Evolutionary conservation across 2,888 invertebrate genomes (phyloP), one percentile per base, ranked within the genome.

Genomic region (Machimus rusticus): DNA sequence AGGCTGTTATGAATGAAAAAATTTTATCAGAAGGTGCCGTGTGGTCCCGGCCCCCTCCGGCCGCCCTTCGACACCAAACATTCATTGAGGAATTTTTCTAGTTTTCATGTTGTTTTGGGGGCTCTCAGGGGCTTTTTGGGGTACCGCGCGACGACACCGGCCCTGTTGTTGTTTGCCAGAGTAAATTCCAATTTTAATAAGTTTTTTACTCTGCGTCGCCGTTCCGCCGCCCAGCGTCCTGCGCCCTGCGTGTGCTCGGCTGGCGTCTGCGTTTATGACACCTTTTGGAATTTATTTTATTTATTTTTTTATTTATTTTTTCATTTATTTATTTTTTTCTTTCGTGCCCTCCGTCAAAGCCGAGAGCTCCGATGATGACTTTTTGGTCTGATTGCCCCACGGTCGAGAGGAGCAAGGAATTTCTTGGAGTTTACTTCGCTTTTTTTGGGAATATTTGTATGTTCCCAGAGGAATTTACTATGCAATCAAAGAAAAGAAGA

Each of bases 11-110:
- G 79, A 79, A 79, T 79, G 79, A 79, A 79, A 79, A 79, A 51
- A 79, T 79, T 79, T 79, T 79, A 79, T 79, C 79, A 79, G 46
- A 46, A 79, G 77, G 76, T 79, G 34, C 46, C 46, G 43, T 46
- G n/a, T 28, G 46, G n/a, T 14, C 39, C 43, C 79, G 23, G 5
- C 16, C 14, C 34, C 31, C 77, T 77, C 34, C 23, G 4, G 76
- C 16, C 39, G 77, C 77, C 37, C 28, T 79, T 79, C 79, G 6
- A 31, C 28, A 31, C 16, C 55, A 82, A 31, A 31, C 66, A 55
- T 84, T 84, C 84, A 84, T 84, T 84, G 66, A 66, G 84, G 84
- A 84, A 84, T 84, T 84, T 84, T 84, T 84, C 84, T 74, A 74
- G 84, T 84, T 84, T 84, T 84, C 84, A 55, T 34, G 74, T 66